Percentiles rank a stretch among this genome's conserved stretches.
Evolutionary conservation across 2,113 vertebrate genomes (phyloP).

Genomic region (Xenopus borealis): DNA sequence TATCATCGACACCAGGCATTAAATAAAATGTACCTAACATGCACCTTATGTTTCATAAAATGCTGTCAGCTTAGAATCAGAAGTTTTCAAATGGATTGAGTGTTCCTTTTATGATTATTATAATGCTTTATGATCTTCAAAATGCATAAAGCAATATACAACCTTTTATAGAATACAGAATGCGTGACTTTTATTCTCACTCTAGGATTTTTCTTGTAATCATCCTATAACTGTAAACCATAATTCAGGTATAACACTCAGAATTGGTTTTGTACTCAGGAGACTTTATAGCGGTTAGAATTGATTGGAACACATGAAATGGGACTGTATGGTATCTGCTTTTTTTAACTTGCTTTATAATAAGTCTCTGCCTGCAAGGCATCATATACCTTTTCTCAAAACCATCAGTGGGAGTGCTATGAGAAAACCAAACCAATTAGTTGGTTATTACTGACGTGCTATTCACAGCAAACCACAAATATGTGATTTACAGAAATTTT

Average conservation of each 20-base stretch:
- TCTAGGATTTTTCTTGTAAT: slow-evolving; percentile 8
- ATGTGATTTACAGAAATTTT: too few relatives aligned
- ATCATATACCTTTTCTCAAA: slow-evolving; percentile 14
- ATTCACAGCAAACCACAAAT: not conserved
- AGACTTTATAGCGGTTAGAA: slow-evolving; percentile 8
- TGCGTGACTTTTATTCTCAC: slow-evolving; percentile 7
- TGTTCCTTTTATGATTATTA: too few relatives aligned
- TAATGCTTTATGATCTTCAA: too few relatives aligned
- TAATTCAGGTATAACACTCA: slow-evolving; percentile 23
- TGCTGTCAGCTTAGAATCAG: too few relatives aligned
- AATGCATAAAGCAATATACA: not conserved
- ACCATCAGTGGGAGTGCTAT: slow-evolving; percentile 26
- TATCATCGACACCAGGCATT: too few relatives aligned
- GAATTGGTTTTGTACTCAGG: slow-evolving; percentile 26
- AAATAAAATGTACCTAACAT: not conserved
- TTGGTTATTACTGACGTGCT: not conserved
- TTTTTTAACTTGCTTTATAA: slow-evolving; percentile 21
- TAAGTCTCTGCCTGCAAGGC: slow-evolving; percentile 8
- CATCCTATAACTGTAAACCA: not conserved
- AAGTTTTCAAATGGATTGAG: too few relatives aligned
- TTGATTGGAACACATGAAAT: slow-evolving; percentile 15
- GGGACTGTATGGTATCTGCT: slow-evolving; percentile 19
- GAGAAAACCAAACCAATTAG: not conserved
- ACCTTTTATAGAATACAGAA: not conserved
- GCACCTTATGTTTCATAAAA: not conserved